Evolutionary conservation across 2,888 invertebrate genomes (phyloP).

Genomic region (Phlogophora meticulosa): DNA sequence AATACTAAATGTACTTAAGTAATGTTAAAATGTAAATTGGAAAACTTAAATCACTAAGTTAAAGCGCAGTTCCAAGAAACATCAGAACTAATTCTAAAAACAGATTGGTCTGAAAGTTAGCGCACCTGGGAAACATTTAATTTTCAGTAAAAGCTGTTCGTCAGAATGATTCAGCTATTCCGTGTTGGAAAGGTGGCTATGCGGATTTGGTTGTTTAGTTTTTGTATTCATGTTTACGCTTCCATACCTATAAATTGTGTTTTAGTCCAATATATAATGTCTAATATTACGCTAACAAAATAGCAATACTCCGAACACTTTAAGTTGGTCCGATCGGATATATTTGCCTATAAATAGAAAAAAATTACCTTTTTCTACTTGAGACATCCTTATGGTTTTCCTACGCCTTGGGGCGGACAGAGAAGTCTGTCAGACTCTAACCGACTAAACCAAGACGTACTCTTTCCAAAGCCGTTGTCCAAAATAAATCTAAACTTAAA

Average conservation of each 20-base stretch:
- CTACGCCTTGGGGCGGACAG: too few relatives aligned
- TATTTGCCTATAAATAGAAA: too few relatives aligned
- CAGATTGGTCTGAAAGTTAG: slow-evolving; percentile 36
- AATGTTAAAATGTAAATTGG: slow-evolving; percentile 18
- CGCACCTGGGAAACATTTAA: slow-evolving; percentile 41
- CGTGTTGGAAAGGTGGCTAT: slow-evolving; percentile 28
- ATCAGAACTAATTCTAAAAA: slow-evolving; percentile 43
- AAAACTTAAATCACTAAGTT: slow-evolving; percentile 45
- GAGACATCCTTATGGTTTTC: too few relatives aligned
- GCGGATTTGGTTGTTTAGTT: not conserved
- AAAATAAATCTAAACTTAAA: too few relatives aligned
- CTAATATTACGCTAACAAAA: too few relatives aligned
- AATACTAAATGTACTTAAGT: slow-evolving; percentile 4
- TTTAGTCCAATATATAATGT: not conserved
- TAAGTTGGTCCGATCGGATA: too few relatives aligned
- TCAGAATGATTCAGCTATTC: slow-evolving; percentile 29
- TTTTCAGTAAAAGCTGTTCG: slow-evolving; percentile 40
- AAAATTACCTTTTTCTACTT: too few relatives aligned
- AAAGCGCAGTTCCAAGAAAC: slow-evolving; percentile 28
- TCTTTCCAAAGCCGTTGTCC: too few relatives aligned
- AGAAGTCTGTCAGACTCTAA: too few relatives aligned
- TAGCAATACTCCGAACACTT: too few relatives aligned
- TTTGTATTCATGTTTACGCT: not conserved
- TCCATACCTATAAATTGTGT: not conserved
- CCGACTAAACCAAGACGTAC: too few relatives aligned